phyloP scores from a whole-genome alignment of 1,140 invertebrate genomes.

The Trichomalopsis sarcophagae region DNA sequence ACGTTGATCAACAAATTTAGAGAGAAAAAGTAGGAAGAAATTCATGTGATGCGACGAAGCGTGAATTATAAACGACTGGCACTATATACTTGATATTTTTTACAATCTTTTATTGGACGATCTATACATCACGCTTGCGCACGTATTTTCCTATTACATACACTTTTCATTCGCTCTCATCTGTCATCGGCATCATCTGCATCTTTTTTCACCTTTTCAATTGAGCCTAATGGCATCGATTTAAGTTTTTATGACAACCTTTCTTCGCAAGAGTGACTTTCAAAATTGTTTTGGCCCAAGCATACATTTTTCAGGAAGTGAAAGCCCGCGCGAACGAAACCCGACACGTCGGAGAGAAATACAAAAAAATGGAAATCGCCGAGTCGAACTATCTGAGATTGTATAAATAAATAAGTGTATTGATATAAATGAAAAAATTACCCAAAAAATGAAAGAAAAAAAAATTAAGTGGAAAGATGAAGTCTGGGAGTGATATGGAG shows the following conservation, averaged over 20 bases:
- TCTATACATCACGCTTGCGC: slow-evolving; percentile 39
- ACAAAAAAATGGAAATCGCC: slow-evolving; percentile 37
- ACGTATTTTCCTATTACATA: slow-evolving; percentile 21
- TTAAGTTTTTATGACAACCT: neutral
- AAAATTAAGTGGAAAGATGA: slow-evolving; percentile 62
- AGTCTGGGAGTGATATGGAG: slow-evolving; percentile 66
- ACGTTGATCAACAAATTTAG: slow-evolving; percentile 25
- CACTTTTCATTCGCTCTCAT: neutral
- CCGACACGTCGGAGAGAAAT: neutral
- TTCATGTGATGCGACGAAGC: slow-evolving; percentile 1
- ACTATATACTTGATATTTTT: slow-evolving; percentile 37
- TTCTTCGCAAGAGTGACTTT: neutral
- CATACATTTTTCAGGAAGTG: slow-evolving; percentile 29
- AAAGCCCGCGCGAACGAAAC: slow-evolving; percentile 14
- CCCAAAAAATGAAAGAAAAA: slow-evolving; percentile 29
- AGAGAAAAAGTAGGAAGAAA: slow-evolving; percentile 36
- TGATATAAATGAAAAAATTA: neutral
- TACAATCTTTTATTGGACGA: slow-evolving; percentile 36
- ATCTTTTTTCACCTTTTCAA: neutral
- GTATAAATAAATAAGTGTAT: slow-evolving; percentile 56
- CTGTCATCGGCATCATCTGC: neutral
- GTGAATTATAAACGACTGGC: slow-evolving; percentile 41
- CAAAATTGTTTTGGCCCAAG: neutral
- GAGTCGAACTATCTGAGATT: slow-evolving; percentile 54
- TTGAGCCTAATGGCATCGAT: neutral